Base-by-base conservation (phyloP, 2,888 invertebrate species). In the Rhimphoctona megacephalus region DNA sequence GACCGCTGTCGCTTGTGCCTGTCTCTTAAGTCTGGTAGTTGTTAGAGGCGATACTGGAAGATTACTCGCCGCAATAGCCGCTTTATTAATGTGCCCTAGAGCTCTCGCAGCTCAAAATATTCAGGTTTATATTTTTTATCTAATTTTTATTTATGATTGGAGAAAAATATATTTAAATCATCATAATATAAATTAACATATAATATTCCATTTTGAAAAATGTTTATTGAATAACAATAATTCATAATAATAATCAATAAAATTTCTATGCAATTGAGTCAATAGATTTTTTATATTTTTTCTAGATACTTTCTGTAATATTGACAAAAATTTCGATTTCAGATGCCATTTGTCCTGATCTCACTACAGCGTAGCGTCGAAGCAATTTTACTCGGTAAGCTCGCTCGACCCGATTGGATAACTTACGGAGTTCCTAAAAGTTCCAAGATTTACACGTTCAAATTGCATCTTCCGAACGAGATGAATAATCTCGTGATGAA, bases 41-140 rank as follows among this genome's bases (percentile, higher is more conserved):
- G 99, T 99, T 1, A 96, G 98, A 81, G 99, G 99, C 6, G 98
- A 99, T 93, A 98, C 99, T 14, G 98, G 98, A 85, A 97, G 98
- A 92, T 96, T 98, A 90, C 95, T 99, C 8, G 97, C 97, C 90
- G 98, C 99, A 7, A 96, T 98, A 54, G 97, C 98, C 5, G 97
- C 98, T 39, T 95, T 99, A 88, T 96, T 98, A 66, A 98, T 98
- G 97, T 97, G 98, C 79, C 96, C 97, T 0, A 95, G 97, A 89
- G 95, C 96, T 72, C 95, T 98, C 33, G 97, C 97, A 5, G 95
- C 97, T 78, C 98, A 98, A 95, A 96, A 97, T 93, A 97, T 99
- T 89, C 96, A 97, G 95, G 97, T 97, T 30, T 22, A 69, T 33
- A n/a, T 85, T 77, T 78, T 67, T 81, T 74, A 78, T 54, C 19